Evolutionary conservation across 2,113 vertebrate genomes (phyloP).

Genomic region (Thryonomys swinderianus): DNA sequence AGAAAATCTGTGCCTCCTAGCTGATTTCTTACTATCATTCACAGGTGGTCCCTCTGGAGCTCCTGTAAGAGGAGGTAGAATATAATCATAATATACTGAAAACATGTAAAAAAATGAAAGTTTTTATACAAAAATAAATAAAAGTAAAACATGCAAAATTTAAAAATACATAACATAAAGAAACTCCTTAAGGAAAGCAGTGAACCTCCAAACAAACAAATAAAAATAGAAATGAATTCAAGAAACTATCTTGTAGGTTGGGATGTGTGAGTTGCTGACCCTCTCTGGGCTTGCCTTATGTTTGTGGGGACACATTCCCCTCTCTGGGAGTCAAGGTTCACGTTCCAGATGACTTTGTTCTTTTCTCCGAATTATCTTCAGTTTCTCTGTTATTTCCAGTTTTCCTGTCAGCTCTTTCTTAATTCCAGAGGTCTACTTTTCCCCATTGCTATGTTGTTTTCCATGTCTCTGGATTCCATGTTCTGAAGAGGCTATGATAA

Average conservation of each 20-base stretch:
- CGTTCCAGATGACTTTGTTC: background rate
- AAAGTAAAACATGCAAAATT: background rate
- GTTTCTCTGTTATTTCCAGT: background rate
- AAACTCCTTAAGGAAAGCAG: background rate
- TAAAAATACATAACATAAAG: background rate
- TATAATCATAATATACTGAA: background rate
- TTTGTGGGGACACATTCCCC: background rate
- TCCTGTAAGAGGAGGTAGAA: background rate
- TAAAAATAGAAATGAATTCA: background rate
- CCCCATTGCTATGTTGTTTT: background rate
- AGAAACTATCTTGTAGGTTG: background rate
- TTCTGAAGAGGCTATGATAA: background rate
- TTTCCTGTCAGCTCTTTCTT: background rate
- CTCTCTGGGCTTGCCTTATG: background rate
- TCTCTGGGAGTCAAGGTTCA: no score
- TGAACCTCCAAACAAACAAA: background rate
- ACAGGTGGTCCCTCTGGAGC: background rate
- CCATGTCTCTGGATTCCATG: background rate
- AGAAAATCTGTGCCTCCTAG: background rate
- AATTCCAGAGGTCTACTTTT: background rate
- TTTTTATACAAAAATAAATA: background rate
- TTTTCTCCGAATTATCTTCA: background rate
- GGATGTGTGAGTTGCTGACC: background rate
- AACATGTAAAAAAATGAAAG: background rate
- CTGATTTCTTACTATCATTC: background rate